phyloP scores from a whole-genome alignment of 2,888 invertebrate species.

The Aspidiotus rigidus region DNA sequence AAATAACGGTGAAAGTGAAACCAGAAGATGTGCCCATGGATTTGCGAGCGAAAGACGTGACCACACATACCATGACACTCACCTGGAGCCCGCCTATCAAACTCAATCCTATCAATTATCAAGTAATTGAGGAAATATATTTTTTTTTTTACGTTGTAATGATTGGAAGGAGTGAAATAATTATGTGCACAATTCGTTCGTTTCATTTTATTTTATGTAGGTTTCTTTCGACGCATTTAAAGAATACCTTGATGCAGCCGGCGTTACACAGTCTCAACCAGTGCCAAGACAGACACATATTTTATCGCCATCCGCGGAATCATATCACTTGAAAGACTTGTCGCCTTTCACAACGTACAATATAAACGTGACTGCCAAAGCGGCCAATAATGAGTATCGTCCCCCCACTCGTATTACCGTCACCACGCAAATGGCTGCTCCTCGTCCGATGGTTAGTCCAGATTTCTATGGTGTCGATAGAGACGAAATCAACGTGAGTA shows the following conservation, averaged over 20 bases:
- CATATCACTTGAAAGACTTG: conserved; percentile 73
- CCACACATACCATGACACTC: conserved; percentile 86
- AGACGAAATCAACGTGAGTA: conserved; percentile 59
- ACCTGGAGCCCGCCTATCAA: conserved; percentile 84
- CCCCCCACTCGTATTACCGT: conserved; percentile 89
- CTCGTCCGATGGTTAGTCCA: conserved; percentile 90
- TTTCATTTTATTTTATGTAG: conserved; percentile 39
- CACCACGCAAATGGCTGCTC: conserved; percentile 94
- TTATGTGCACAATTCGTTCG: not conserved
- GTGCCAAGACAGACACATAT: conserved; percentile 64
- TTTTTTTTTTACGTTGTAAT: not conserved
- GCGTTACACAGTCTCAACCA: conserved; percentile 78
- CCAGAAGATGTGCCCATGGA: conserved; percentile 88
- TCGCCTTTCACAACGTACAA: conserved; percentile 90
- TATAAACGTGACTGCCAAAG: conserved; percentile 85
- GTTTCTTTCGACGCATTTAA: conserved; percentile 86
- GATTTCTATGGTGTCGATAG: conserved; percentile 85
- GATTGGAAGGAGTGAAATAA: not conserved
- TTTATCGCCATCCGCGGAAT: conserved; percentile 59
- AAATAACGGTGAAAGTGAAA: conserved; percentile 76
- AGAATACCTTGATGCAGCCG: conserved; percentile 87
- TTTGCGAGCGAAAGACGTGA: conserved; percentile 78
- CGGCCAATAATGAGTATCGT: conserved; percentile 66
- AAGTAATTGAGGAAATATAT: conserved; percentile 42
- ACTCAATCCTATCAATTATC: conserved; percentile 79